These are phyloP conservation scores for Astatotilapia flaviijosephi DNA, from an alignment of 2,113 vertebrate species.

Conservation along the genomic window DNA sequence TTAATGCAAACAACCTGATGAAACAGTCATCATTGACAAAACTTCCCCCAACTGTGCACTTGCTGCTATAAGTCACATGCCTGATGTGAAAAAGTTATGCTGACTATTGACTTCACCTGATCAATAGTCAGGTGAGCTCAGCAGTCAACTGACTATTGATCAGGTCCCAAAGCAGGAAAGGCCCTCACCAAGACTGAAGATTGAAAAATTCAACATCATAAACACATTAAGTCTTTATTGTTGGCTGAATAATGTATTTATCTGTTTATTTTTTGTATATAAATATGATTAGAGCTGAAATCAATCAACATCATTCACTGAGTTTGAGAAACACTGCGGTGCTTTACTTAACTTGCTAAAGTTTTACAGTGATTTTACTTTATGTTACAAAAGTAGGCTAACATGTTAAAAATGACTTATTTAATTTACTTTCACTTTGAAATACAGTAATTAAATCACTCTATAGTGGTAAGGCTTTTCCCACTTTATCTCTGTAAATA, in stretches of 20 bases:
- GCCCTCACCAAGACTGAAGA: neutral
- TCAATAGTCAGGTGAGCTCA: neutral
- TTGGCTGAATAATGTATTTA: neutral
- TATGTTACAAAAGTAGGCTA: neutral
- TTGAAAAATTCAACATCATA: neutral
- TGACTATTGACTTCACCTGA: neutral
- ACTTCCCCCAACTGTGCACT: neutral
- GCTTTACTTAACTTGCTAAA: neutral
- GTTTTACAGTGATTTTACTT: neutral
- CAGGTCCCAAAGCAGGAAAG: neutral
- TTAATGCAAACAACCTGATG: neutral
- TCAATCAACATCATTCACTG: neutral
- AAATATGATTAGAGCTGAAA: neutral
- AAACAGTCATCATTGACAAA: neutral
- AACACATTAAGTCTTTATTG: neutral
- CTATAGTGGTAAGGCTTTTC: neutral
- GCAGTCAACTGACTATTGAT: neutral
- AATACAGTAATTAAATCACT: neutral
- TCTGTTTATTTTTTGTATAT: neutral
- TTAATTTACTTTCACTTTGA: neutral
- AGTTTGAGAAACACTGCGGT: neutral
- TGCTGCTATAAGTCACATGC: neutral
- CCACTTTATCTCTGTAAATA: neutral
- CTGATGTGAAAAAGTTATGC: neutral
- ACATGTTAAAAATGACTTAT: neutral